Evolutionary conservation across 2,113 vertebrate genomes (phyloP).

Genomic region (Brachyhypopomus occidentalis): DNA sequence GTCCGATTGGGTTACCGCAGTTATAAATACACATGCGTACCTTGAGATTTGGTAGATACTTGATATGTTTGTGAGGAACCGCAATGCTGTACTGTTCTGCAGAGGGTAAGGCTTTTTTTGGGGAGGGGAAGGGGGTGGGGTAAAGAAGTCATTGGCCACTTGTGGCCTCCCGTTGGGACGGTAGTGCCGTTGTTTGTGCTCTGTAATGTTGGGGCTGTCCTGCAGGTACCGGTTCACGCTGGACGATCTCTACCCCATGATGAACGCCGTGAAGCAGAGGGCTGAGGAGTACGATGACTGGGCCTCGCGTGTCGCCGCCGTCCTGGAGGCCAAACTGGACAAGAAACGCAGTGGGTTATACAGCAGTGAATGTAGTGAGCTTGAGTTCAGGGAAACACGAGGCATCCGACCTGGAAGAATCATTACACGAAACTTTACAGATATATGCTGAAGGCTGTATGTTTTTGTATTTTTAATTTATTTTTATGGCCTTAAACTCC

Average conservation of each 20-base stretch:
- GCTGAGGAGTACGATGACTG: conserved; percentile 89
- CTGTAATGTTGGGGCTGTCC: conserved; percentile 7
- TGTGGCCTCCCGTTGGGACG: not conserved
- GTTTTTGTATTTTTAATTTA: no score
- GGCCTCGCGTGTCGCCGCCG: conserved; percentile 83
- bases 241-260: conserved; percentile 93
- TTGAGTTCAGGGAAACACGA: not conserved
- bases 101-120: no score
- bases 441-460: no score
- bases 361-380: not conserved
- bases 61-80: no score
- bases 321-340: conserved; percentile 87
- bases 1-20: no score
- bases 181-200: not conserved
- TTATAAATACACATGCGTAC: no score
- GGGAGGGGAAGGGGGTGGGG: no score
- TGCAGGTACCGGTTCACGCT: conserved; percentile 88
- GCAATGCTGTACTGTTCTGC: no score
- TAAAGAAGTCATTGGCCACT: no score
- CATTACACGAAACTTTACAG: no score
- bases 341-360: conserved; percentile 86
- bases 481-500: no score
- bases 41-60: no score
- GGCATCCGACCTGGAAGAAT: not conserved
- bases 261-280: conserved; percentile 84